Percentiles rank a stretch among this genome's conserved stretches.
phyloP scores from a whole-genome alignment of 2,888 invertebrate genomes.

The Acanthosepion lycidas region DNA sequence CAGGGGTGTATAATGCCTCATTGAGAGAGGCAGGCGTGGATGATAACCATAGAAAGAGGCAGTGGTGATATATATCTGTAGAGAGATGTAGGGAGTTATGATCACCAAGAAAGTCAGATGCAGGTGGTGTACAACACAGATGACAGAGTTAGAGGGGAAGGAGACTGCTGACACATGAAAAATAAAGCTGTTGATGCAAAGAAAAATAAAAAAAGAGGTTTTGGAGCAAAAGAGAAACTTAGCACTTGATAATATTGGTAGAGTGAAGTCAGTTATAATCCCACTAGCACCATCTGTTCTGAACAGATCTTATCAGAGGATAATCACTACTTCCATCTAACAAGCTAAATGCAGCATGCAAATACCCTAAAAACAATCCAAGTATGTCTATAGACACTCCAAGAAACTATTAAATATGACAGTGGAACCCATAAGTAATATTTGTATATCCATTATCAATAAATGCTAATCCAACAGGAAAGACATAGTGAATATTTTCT shows the following conservation, averaged over 20 bases:
- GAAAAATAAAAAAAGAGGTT: not conserved
- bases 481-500: not conserved
- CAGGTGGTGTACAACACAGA: no score
- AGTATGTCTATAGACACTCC: not conserved
- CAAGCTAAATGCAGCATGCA: not conserved
- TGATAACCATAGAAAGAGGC: no score
- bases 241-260: not conserved
- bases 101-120: no score
- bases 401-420: not conserved
- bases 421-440: not conserved
- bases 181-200: not conserved
- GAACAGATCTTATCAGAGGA: not conserved
- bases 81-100: no score
- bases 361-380: not conserved
- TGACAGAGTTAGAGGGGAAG: no score
- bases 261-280: not conserved
- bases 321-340: not conserved
- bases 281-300: constrained; percentile 20
- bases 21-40: no score
- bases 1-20: no score
- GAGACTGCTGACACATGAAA: not conserved
- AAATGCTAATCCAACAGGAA: not conserved
- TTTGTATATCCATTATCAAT: constrained; percentile 22
- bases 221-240: not conserved
- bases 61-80: no score